Evolutionary conservation across 1,140 invertebrate genomes (phyloP).

Genomic region (roundworm (Caenorhabditis elegans)): DNA sequence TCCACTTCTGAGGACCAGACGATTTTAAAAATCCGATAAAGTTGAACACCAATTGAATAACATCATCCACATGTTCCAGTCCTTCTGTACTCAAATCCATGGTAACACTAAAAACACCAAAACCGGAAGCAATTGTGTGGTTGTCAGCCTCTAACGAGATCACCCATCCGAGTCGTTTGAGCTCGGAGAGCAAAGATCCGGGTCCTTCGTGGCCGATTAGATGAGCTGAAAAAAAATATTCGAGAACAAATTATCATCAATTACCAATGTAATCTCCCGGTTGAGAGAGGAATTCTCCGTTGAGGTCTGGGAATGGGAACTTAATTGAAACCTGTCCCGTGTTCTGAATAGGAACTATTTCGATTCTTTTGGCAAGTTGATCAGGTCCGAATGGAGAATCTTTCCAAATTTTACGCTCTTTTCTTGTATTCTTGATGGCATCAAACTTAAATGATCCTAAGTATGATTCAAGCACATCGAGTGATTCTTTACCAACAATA

Average conservation of each 20-base stretch:
- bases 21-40: constrained; percentile 82
- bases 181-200: constrained; percentile 84
- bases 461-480: constrained; percentile 83
- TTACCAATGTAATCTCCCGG: constrained; percentile 78
- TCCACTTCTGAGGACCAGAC: constrained; percentile 79
- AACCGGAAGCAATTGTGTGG: constrained; percentile 77
- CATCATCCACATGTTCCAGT: constrained; percentile 78
- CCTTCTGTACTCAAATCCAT: constrained; percentile 88
- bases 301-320: constrained; percentile 87
- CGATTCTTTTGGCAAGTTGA: constrained; percentile 50
- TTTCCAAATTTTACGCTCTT: not conserved
- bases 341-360: constrained; percentile 88
- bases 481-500: constrained; percentile 72
- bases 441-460: constrained; percentile 77
- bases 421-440: constrained; percentile 76
- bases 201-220: constrained; percentile 90
- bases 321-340: constrained; percentile 80
- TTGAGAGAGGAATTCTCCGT: constrained; percentile 81
- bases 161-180: constrained; percentile 85
- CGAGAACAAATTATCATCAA: not conserved
- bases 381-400: constrained; percentile 22
- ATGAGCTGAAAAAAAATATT: constrained; percentile 72
- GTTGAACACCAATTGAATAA: constrained; percentile 76
- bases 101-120: constrained; percentile 83
- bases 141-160: constrained; percentile 81